Evolutionary conservation across 2,888 invertebrate species (phyloP).

Genomic region (Colostygia pectinataria): DNA sequence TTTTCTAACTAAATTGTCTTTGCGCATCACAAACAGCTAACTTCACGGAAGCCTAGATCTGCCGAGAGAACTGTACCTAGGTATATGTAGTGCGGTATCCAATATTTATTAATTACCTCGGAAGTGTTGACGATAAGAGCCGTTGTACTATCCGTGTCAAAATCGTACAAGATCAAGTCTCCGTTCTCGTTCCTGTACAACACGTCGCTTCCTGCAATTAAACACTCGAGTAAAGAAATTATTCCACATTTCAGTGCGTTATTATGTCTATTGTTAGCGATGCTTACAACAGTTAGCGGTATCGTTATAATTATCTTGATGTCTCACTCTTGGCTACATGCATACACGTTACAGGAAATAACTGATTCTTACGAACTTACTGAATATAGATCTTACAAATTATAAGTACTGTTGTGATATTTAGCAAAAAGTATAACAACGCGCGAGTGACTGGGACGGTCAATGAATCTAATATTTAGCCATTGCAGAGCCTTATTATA

Average conservation of each 20-base stretch:
- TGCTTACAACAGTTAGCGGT: background rate
- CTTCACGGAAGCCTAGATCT: too few species aligned
- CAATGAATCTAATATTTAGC: too few species aligned
- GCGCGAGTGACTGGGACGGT: too few species aligned
- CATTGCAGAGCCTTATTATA: too few species aligned
- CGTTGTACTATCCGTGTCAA: constrained; percentile 61
- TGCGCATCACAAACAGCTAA: too few species aligned
- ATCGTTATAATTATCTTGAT: background rate
- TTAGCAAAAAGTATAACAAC: too few species aligned
- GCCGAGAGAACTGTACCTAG: too few species aligned
- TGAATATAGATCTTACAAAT: too few species aligned
- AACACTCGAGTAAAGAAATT: constrained; percentile 16
- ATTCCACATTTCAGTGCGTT: constrained; percentile 23
- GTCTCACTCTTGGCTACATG: constrained; percentile 6
- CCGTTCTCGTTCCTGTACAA: constrained; percentile 84
- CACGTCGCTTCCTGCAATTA: constrained; percentile 84
- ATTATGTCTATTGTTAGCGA: constrained; percentile 24
- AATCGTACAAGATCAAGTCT: constrained; percentile 81
- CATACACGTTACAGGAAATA: constrained; percentile 7
- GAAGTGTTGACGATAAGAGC: constrained; percentile 72
- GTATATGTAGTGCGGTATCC: too few species aligned
- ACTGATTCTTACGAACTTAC: background rate
- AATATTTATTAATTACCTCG: constrained; percentile 75
- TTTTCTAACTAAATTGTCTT: too few species aligned
- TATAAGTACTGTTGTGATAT: too few species aligned